Percentiles rank a stretch among this genome's conserved stretches.
phyloP scores from a whole-genome alignment of 2,888 invertebrate genomes.

The Subacronicta megacephala region DNA sequence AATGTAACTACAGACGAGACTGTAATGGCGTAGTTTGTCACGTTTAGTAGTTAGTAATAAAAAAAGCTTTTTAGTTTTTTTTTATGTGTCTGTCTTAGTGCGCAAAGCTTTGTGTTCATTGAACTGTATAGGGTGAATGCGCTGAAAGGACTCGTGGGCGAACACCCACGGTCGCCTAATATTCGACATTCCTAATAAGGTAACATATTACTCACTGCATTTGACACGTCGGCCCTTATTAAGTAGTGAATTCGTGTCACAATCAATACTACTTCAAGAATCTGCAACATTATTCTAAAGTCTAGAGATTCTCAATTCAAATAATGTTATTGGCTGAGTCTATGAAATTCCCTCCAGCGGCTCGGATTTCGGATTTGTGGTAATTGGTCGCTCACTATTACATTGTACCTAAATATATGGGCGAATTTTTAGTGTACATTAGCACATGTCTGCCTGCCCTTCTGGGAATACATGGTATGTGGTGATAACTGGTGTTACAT shows the following conservation, averaged over 20 bases:
- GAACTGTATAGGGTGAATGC: conserved; percentile 73
- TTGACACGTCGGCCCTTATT: conserved; percentile 7
- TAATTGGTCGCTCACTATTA: no score
- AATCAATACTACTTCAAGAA: neutral
- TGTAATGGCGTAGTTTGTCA: conserved; percentile 29
- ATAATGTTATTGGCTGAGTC: no score
- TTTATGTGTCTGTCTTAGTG: conserved; percentile 58
- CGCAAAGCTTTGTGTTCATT: conserved; percentile 67
- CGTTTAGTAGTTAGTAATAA: conserved; percentile 33
- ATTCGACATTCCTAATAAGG: conserved; percentile 47
- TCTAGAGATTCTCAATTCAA: no score
- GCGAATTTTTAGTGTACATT: no score
- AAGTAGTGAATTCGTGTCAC: neutral
- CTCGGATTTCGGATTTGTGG: no score
- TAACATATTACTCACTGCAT: conserved; percentile 21
- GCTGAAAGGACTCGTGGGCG: conserved; percentile 67
- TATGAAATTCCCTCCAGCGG: no score
- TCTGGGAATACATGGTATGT: no score
- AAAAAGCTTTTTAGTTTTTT: conserved; percentile 52
- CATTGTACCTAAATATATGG: no score
- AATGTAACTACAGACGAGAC: conserved; percentile 30
- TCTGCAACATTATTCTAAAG: conserved; percentile 2
- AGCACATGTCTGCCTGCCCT: no score
- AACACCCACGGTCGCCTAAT: conserved; percentile 63
- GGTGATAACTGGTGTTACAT: no score